phyloP scores from a whole-genome alignment of 2,888 invertebrate species.

The Aleiodes leptofemur region DNA sequence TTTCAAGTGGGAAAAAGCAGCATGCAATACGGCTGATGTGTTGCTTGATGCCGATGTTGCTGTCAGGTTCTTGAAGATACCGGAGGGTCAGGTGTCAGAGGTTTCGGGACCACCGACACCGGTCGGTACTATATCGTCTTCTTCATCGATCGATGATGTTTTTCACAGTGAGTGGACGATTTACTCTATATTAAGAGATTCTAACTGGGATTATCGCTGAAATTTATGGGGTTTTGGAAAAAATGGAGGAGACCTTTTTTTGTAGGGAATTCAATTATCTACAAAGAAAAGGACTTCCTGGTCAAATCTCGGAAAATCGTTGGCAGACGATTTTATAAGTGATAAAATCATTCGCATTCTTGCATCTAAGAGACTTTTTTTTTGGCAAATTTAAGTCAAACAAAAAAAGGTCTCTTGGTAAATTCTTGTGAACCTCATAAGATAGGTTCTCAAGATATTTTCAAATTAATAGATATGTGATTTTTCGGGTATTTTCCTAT shows the following conservation, averaged over 20 bases:
- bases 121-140: slow-evolving; percentile 81
- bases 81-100: slow-evolving; percentile 65
- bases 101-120: slow-evolving; percentile 80
- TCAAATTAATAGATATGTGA: too few species aligned
- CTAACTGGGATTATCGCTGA: background rate
- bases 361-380: too few species aligned
- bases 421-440: too few species aligned
- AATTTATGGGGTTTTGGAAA: background rate
- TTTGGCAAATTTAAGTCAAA: too few species aligned
- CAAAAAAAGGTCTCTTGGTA: too few species aligned
- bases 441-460: too few species aligned
- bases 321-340: too few species aligned
- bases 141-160: slow-evolving; percentile 85
- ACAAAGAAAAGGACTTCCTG: too few species aligned
- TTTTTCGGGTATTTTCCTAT: too few species aligned
- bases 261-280: background rate
- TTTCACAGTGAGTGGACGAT: slow-evolving; percentile 51
- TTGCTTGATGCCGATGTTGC: slow-evolving; percentile 36
- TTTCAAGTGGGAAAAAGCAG: slow-evolving; percentile 89
- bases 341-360: background rate
- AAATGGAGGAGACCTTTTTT: background rate
- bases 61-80: slow-evolving; percentile 43
- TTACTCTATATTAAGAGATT: background rate
- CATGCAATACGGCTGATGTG: slow-evolving; percentile 46
- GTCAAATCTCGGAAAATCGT: too few species aligned